phyloP scores from a whole-genome alignment of 2,113 vertebrate species.

The Garra rufa region DNA sequence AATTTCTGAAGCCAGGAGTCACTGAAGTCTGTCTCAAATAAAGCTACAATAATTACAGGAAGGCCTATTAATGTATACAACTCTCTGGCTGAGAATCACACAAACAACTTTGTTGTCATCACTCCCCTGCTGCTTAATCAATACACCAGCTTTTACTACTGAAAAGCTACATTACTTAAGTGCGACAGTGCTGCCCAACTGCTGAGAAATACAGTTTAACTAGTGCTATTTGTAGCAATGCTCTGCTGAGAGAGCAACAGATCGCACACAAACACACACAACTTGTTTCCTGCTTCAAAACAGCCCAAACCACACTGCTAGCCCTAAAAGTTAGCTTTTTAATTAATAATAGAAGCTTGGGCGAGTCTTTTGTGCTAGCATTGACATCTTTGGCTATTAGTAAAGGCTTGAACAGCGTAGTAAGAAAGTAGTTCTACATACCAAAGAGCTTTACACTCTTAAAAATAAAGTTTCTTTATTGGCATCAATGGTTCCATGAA shows the following conservation, averaged over 20 bases:
- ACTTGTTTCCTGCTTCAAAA: background rate
- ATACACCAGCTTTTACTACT: background rate
- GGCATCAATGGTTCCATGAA: no score
- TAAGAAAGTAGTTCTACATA: background rate
- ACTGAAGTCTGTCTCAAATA: no score
- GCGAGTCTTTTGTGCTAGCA: background rate
- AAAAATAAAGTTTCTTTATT: no score
- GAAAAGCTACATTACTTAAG: slow-evolving; percentile 3
- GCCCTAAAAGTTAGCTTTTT: background rate
- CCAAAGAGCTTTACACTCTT: no score
- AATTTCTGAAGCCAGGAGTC: no score
- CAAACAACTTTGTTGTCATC: background rate
- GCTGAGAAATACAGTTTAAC: background rate
- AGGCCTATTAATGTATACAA: background rate
- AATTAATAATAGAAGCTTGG: background rate
- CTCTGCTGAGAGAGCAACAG: background rate
- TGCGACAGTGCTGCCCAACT: background rate
- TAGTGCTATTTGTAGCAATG: background rate
- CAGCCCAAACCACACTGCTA: background rate
- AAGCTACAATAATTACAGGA: background rate
- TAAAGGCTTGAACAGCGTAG: background rate
- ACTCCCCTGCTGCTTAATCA: background rate
- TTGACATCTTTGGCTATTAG: background rate
- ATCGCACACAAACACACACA: background rate
- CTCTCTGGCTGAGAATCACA: background rate